Base-by-base conservation (phyloP, 2,797 vertebrate species). In the Oryzias sinensis region DNA sequence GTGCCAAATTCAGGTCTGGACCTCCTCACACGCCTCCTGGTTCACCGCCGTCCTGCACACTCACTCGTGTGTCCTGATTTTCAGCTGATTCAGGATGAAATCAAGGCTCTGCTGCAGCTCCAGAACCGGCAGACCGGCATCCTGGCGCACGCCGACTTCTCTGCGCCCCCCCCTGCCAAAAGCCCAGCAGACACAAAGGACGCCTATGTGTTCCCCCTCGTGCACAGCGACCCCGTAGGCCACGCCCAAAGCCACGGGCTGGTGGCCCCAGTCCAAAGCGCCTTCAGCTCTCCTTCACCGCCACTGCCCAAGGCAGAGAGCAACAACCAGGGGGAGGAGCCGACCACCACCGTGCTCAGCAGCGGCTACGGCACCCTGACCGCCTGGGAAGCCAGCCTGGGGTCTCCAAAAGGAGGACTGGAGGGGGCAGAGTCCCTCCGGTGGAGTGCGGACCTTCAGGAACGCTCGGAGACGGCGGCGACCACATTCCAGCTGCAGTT, bases 31-130 rank as follows among this genome's bases (percentile, higher is more conserved):
- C 9, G 1, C 1, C 15, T 14, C 11, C 14, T 15, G 5, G 15
- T 51, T n/a, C 48, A n/a, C 8, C 25, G 16, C 33, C 33, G 33
- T 33, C 33, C 33, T 2, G 33, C 33, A 33, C 8, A 33, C 33
- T 33, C 33, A 33, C 33, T 33, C 8, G 9, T 33, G 33, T 33
- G 3, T 33, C 33, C 33, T 11, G 33, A 11, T 33, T 33, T 33
- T 3, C 43, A 99, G 97, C 89, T 94, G 79, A 95, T 98, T 88
- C 96, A 96, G 82, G 92, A 97, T 89, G 96, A 98, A 87, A 94
- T 99, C 49, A 95, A 93, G 80, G 93, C 93, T 48, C 86, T 98
- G 79, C 90, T 95, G 77, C 92, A 93, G 77, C 73, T 93, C 22
- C 95, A 96, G 85, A 89, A 90, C 78, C 89, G 90, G 16, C 89